phyloP scores from a whole-genome alignment of 2,797 vertebrate genomes.

The Sebastes hubbsi region DNA sequence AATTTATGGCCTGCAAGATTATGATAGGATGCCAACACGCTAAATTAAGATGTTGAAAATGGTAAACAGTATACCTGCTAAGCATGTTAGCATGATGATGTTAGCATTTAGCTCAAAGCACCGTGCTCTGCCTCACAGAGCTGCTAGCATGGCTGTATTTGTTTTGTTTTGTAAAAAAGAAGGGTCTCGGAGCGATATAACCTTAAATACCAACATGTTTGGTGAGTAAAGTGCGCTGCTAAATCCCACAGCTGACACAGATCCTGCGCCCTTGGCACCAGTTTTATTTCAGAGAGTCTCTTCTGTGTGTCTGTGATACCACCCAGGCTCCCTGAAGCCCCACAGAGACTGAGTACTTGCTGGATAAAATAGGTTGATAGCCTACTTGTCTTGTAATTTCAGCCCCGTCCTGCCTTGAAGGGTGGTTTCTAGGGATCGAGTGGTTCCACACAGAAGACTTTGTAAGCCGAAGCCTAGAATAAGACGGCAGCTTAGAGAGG shows the following conservation, averaged over 20 bases:
- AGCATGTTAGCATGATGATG: no score
- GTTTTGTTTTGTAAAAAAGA: neutral
- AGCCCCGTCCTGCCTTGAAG: conserved; percentile 5
- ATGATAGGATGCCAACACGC: no score
- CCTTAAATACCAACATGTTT: conserved; percentile 11
- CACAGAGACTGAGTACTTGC: neutral
- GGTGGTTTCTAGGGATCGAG: conserved; percentile 22
- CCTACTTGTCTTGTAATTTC: conserved; percentile 53
- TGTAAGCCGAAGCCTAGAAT: conserved; percentile 17
- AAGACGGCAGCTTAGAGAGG: neutral
- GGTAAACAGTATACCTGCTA: no score
- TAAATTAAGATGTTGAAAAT: no score
- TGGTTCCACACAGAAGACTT: neutral
- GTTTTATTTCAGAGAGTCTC: conserved; percentile 36
- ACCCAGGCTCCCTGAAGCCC: conserved; percentile 5
- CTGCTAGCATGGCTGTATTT: no score
- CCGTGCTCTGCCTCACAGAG: no score
- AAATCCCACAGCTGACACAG: conserved; percentile 30
- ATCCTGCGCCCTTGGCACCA: conserved; percentile 20
- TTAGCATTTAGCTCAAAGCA: no score
- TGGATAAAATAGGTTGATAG: conserved; percentile 49
- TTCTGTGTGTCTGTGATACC: conserved; percentile 27
- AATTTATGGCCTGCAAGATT: no score
- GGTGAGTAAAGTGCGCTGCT: neutral
- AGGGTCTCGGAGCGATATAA: neutral